Base-by-base conservation (phyloP, 2,113 vertebrate species). In the Haemorhous mexicanus region DNA sequence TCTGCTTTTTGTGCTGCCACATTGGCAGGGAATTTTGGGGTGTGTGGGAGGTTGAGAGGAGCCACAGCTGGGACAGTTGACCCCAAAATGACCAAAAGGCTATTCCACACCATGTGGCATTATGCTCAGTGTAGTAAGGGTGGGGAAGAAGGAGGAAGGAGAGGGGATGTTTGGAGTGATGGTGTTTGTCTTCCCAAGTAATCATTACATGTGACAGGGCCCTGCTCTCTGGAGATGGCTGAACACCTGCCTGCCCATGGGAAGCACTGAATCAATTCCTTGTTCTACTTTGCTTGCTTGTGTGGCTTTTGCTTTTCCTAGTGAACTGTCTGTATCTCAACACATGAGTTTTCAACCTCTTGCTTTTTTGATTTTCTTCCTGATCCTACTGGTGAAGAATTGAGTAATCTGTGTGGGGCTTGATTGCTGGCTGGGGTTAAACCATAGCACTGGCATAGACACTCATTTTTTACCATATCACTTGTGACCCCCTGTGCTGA, bases 151-250 rank as follows among this genome's bases (percentile, higher is more conserved):
- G 24, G 39, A 68, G 13, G 21, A 41, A 41, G n/a, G 6, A 7
- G 27, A 5, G 13, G 5, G 7, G 4, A 46, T 6, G 1, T 67
- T 53, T 39, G 33, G 19, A 21, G 13, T 30, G 30, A 27, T n/a
- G 23, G 8, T 0, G 0, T 59, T 52, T 75, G n/a, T n/a, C 16
- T 61, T 82, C 30, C n/a, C 13, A 12, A 41, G 30, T n/a, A 39
- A n/a, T 23, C 56, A 37, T 46, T 46, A n/a, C 4, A 10, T 16
- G 10, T 52, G 68, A 11, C 8, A 6, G 13, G 18, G 32, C 67
- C 32, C 44, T 67, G 16, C 53, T 68, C 28, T 27, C 44, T 68
- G 39, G 28, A 28, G 39, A 17, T n/a, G n/a, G 13, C 23, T 89
- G 53, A 30, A 39, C 19, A 39, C 33, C 19, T 61, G 8, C 11